Evolutionary conservation across 2,113 vertebrate species (phyloP), one percentile per base, ranked within the genome.

Genomic region (Echinops telfairi): DNA sequence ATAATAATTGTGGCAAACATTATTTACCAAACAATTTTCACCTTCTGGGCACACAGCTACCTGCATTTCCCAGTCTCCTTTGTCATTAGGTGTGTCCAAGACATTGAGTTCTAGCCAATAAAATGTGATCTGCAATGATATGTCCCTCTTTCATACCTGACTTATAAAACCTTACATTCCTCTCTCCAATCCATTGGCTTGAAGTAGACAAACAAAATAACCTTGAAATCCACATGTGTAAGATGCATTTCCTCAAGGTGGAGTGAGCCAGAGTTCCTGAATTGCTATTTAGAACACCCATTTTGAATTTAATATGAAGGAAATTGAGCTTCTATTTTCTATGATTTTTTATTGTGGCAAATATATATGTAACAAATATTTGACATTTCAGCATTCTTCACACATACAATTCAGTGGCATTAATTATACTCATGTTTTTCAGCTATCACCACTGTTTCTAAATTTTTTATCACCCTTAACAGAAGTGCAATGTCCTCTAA

Each of bases 1-100:
- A 62, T 66, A n/a, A 85, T 94, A 36, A 81, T n/a, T 83, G 17
- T 82, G 60, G 57, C 68, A 94, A 84, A 73, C 77, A 78, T 57
- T 89, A 8, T 71, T 89, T 77, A 53, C 11, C 3, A 40, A 84
- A 89, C 29, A 1, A 14, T 47, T 92, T 86, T 95, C 57, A 22
- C 95, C 19, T 79, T 85, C 60, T 79, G 60, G 33, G 6, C 12
- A 91, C 47, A 62, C 0, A 91, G 76, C 8, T 88, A 62, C 43
- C 60, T 86, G 60, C 4, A 90, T 80, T 91, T 60, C 2, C n/a
- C 40, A 62, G 19, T 19, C n/a, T 95, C 31, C 6, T 20, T 82
- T 25, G 0, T 83, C 36, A 17, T 68, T 94, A 58, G 17, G 15
- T 62, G 7, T 47, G 64, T 36, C 80, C 38, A 79, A 70, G 36